Conservation (phyloP, 2,797 vertebrate genomes). For the Scarus forsteni region DNA sequence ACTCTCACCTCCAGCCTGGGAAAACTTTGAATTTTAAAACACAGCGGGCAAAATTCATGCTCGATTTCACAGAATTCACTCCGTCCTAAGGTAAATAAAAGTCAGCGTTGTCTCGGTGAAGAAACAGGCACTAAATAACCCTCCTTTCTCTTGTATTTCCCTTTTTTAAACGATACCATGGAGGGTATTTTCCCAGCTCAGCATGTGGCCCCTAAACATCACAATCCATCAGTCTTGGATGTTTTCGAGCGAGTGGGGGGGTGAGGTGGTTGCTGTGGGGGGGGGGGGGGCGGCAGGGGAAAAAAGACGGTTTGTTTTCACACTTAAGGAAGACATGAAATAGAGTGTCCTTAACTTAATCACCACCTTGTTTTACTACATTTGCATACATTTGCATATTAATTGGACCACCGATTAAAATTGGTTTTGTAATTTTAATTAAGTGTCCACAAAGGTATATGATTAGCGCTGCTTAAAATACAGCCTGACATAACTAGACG, state of each 20-base stretch:
- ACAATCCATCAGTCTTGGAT: conserved; percentile 94
- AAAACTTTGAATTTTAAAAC: conserved; percentile 93
- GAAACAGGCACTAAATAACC: conserved; percentile 14
- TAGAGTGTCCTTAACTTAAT: conserved; percentile 99
- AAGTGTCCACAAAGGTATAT: conserved; percentile 99
- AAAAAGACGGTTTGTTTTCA: conserved; percentile 94
- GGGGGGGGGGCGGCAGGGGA: conserved; percentile 78
- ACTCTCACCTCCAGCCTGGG: conserved; percentile 94
- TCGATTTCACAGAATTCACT: conserved; percentile 75
- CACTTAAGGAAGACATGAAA: conserved; percentile 99
- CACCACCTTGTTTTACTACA: conserved; percentile 99
- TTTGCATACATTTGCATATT: conserved; percentile 99
- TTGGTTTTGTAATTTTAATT: conserved; percentile 99
- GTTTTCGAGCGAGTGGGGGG: conserved; percentile 67
- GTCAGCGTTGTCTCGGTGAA: conserved; percentile 8
- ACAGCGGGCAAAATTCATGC: conserved; percentile 81
- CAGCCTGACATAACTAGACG: conserved; percentile 99
- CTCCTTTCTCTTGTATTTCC: conserved; percentile 7
- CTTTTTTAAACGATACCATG: conserved; percentile 56
- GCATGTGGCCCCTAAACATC: conserved; percentile 93
- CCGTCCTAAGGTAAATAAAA: conserved; percentile 92
- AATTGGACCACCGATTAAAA: conserved; percentile 99
- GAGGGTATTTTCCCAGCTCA: conserved; percentile 76
- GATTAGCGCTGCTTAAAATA: conserved; percentile 99
- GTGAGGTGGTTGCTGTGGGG: neutral